Percentiles rank a stretch among this genome's conserved stretches.
phyloP scores from a whole-genome alignment of 2,113 vertebrate genomes.

The Megalops atlanticus region DNA sequence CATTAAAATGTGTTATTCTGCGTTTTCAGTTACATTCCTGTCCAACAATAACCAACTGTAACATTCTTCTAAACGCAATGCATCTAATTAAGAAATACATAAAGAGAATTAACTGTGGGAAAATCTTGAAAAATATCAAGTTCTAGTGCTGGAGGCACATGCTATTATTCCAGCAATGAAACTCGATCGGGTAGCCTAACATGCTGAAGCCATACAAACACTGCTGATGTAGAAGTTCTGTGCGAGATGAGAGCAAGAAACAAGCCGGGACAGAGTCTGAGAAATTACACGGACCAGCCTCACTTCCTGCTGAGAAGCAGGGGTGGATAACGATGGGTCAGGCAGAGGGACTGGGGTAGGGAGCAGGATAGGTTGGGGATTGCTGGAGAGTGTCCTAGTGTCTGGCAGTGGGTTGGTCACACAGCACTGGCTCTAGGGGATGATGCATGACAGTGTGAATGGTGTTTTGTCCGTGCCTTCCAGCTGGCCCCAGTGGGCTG shows the following conservation, averaged over 20 bases:
- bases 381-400: not conserved
- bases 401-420: too few relatives aligned
- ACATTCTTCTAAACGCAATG: too few relatives aligned
- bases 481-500: not conserved
- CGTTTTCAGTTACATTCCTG: not conserved
- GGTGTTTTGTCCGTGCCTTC: not conserved
- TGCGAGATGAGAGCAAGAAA: not conserved
- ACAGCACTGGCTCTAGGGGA: too few relatives aligned
- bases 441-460: not conserved
- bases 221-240: not conserved
- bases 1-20: not conserved
- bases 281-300: not conserved
- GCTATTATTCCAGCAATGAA: not conserved
- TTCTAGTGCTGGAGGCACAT: conserved; percentile 13
- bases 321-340: not conserved
- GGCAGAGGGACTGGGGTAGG: not conserved
- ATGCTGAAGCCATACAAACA: not conserved
- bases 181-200: not conserved
- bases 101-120: too few relatives aligned
- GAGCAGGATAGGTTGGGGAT: not conserved
- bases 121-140: not conserved
- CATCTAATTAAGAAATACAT: too few relatives aligned
- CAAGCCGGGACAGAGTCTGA: not conserved
- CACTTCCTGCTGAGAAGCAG: too few relatives aligned
- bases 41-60: not conserved